Evolutionary conservation across 2,113 vertebrate genomes (phyloP).

Genomic region (human): GRCh38 chr3:143195001-143195500

Average conservation of each 20-base stretch:
- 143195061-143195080: not conserved
- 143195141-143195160: not conserved
- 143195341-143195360: no score
- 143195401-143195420: not conserved
- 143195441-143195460: not conserved
- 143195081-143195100: not conserved
- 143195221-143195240: not conserved
- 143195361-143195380: no score
- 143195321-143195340: not conserved
- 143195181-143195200: not conserved
- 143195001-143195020: not conserved
- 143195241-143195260: not conserved
- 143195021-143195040: not conserved
- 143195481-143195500: not conserved
- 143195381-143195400: not conserved
- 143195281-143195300: not conserved
- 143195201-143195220: conserved; percentile 25
- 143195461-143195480: no score
- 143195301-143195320: not conserved
- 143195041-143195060: not conserved
- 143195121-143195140: not conserved
- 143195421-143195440: not conserved
- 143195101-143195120: not conserved
- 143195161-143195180: not conserved
- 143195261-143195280: not conserved